These are phyloP conservation scores for Elgaria multicarinata DNA, from an alignment of 2,113 vertebrate genomes.

Conservation along the genomic window DNA sequence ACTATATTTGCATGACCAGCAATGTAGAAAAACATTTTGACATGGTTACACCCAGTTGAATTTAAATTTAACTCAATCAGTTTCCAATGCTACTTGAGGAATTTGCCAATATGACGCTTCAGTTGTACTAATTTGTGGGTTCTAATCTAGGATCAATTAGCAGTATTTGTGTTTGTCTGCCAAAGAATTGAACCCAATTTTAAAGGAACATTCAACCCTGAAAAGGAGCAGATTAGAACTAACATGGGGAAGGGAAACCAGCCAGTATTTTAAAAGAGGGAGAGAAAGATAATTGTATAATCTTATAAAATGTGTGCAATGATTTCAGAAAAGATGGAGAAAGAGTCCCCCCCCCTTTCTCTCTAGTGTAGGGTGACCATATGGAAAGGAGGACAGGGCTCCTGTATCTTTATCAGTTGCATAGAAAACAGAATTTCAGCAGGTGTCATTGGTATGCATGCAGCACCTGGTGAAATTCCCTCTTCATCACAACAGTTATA, in stretches of 20 bases:
- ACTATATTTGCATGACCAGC: slow-evolving; percentile 20
- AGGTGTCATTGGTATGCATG: too few relatives aligned
- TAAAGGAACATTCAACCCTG: slow-evolving; percentile 17
- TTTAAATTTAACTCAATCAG: slow-evolving; percentile 15
- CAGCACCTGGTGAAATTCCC: too few relatives aligned
- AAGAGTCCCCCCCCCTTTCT: slow-evolving; percentile 35
- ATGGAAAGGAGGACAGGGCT: too few relatives aligned
- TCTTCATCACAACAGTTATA: too few relatives aligned
- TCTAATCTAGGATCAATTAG: slow-evolving; percentile 58
- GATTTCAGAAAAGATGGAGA: slow-evolving; percentile 18
- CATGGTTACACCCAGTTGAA: slow-evolving; percentile 37
- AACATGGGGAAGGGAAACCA: slow-evolving; percentile 1
- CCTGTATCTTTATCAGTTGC: too few relatives aligned
- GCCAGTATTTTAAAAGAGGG: slow-evolving; percentile 31
- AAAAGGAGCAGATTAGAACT: background rate
- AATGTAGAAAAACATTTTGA: slow-evolving; percentile 37
- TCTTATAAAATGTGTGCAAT: background rate
- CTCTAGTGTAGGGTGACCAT: background rate
- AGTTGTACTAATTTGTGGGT: slow-evolving; percentile 48
- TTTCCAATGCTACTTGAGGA: slow-evolving; percentile 44
- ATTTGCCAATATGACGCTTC: slow-evolving; percentile 35
- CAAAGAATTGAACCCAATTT: slow-evolving; percentile 26
- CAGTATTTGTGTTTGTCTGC: slow-evolving; percentile 33
- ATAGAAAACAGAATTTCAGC: too few relatives aligned
- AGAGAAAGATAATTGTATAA: background rate